Conservation (phyloP, 1,140 invertebrate species). For the Eurosta solidaginis region DNA sequence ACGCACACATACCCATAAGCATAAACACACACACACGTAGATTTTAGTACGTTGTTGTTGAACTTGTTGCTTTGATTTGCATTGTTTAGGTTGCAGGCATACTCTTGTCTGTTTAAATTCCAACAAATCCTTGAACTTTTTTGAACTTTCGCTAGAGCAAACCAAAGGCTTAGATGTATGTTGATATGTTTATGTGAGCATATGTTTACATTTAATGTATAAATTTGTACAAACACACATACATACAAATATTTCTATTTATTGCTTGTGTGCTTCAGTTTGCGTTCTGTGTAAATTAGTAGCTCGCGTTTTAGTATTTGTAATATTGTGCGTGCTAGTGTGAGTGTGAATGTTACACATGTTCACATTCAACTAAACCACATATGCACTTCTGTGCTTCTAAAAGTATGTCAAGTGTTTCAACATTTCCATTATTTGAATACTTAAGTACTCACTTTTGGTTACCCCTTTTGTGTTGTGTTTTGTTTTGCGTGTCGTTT, state of each 20-base stretch:
- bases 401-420: constrained; percentile 14
- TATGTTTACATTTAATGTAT: too few relatives aligned
- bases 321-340: not conserved
- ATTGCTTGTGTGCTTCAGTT: too few relatives aligned
- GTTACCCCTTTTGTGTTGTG: not conserved
- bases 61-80: constrained; percentile 22
- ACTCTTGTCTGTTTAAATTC: constrained; percentile 6
- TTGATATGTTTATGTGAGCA: too few relatives aligned
- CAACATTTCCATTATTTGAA: not conserved
- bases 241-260: too few relatives aligned
- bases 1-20: too few relatives aligned
- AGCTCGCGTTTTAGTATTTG: too few relatives aligned
- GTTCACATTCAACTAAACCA: not conserved
- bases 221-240: too few relatives aligned
- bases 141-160: not conserved
- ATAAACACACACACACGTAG: not conserved
- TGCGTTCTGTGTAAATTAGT: too few relatives aligned
- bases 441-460: not conserved
- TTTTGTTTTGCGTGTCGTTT: not conserved
- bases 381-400: not conserved
- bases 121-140: constrained; percentile 8
- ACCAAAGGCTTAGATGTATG: too few relatives aligned
- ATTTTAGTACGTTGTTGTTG: not conserved
- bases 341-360: not conserved
- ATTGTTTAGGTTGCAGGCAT: constrained; percentile 9